A percentile compares a stretch with the other conserved stretches of the same genome.
Conservation (phyloP, 2,888 invertebrate species). For the Crossocerus cetratus region DNA sequence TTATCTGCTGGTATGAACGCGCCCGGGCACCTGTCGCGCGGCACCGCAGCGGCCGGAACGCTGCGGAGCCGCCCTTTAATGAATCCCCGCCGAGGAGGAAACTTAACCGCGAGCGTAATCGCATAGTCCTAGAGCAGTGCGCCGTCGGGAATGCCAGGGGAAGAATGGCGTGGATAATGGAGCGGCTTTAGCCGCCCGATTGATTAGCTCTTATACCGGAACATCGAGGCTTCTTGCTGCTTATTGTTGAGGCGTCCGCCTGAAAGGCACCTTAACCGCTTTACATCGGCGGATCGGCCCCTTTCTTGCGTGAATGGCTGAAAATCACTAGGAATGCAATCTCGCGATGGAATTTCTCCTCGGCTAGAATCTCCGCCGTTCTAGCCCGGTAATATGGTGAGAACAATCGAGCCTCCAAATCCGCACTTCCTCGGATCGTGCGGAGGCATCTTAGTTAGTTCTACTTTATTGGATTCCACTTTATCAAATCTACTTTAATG, state of each 20-base stretch:
- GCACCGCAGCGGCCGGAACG: constrained; percentile 21
- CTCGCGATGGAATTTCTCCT: too few species aligned
- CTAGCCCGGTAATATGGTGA: too few species aligned
- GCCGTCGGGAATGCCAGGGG: not conserved
- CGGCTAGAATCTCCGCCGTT: too few species aligned
- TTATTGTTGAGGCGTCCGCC: not conserved
- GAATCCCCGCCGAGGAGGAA: constrained; percentile 38
- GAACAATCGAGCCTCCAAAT: too few species aligned
- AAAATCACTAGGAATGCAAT: too few species aligned
- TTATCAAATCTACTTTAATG: too few species aligned
- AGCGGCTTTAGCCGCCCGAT: not conserved
- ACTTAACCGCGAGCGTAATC: constrained; percentile 14
- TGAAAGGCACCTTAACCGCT: not conserved
- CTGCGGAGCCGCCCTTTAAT: constrained; percentile 25
- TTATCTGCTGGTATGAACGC: constrained; percentile 37
- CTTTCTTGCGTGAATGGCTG: too few species aligned
- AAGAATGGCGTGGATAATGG: constrained; percentile 11
- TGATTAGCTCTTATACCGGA: constrained; percentile 2
- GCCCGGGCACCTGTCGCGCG: constrained; percentile 50
- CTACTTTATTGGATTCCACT: too few species aligned
- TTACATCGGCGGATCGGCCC: not conserved
- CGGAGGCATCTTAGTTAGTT: too few species aligned
- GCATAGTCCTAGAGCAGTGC: not conserved
- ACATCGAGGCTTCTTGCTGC: not conserved
- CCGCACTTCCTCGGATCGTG: too few species aligned